Evolutionary conservation across 2,888 invertebrate species (phyloP), one percentile per base, ranked within the genome.

Genomic region (Kryphioiulus occultus): DNA sequence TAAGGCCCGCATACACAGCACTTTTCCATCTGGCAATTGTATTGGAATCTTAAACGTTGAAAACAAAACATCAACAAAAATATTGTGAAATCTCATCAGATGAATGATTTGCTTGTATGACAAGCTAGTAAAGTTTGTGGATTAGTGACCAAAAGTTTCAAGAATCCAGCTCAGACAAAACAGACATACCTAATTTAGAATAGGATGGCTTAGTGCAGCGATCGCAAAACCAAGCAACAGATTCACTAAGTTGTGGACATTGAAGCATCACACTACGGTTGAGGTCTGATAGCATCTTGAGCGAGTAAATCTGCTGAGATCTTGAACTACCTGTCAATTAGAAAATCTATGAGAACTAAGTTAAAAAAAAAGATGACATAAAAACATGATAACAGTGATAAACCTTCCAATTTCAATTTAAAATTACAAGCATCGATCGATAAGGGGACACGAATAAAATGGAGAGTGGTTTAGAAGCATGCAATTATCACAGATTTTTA

Each of bases 191-290:
- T 2, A 68, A 22, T 1, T 68, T 68, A 22, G 12, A 12, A 35
- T 12, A 22, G 12, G 85, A 42, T 22, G 19, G 9, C 35, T 32
- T 26, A 15, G 42, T 22, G 22, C 10, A 78, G 10, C 17, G 0
- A 17, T 86, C 78, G 35, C 85, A 82, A 86, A 88, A 86, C 88
- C 88, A 88, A 10, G 88, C 86, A 35, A 68, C 26, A 4, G 5
- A 26, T 10, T 68, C 39, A n/a, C 22, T 12, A 26, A 88, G 30
- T 30, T 88, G 83, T 22, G 88, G 88, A 82, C 86, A 86, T 19
- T 86, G 84, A 53, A 88, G 47, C 26, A 86, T 39, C 9, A 44
- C 44, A 32, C 30, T 19, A 26, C 88, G 88, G n/a, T 88, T 88
- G 32, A 88, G 32, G 39, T 88, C 87, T 12, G 44, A 35, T 30